Base-by-base conservation (phyloP, 2,797 vertebrate genomes). In the Pseudochaenichthys georgianus region DNA sequence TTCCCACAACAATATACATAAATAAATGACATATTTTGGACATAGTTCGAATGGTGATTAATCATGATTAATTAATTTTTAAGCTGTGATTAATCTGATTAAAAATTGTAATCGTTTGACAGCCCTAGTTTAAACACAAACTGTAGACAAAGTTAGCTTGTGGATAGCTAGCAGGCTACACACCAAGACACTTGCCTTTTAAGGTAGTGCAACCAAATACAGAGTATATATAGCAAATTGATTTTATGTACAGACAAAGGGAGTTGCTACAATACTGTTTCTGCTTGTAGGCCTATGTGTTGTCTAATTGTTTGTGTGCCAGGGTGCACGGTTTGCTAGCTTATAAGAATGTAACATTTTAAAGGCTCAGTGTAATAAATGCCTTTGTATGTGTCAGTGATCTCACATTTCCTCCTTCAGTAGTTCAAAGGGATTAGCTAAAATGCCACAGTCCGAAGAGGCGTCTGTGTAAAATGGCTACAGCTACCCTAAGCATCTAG, bases 391-490 rank as follows among this genome's bases (percentile, higher is more conserved):
- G 64, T 82, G 61, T 64, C 62, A 55, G 47, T 64, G 75, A 80
- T 73, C 72, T 74, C 53, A 73, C 19, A 48, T 67, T 76, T 63
- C 67, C 64, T 77, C 75, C 65, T 85, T 63, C 55, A 78, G 80
- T 10, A 19, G 73, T 81, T 86, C 59, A 79, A 69, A 82, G 64
- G 65, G 79, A 90, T 90, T 78, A 80, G 70, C 77, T 81, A 54
- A 84, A 90, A 86, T 78, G 85, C 62, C 86, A 85, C 47, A 60
- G 64, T 76, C 83, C 77, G 77, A 64, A 61, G 76, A 82, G 72
- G 63, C 23, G 64, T 55, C 62, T 50, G 64, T 76, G 59, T 65
- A 31, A 72, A 71, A 71, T 80, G 41, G 70, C 77, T 67, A 61
- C 68, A 77, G 80, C 77, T 72, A 73, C 69, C 75, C 52, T 69